Conservation (phyloP, 2,888 invertebrate genomes). For the Spodoptera exigua region DNA sequence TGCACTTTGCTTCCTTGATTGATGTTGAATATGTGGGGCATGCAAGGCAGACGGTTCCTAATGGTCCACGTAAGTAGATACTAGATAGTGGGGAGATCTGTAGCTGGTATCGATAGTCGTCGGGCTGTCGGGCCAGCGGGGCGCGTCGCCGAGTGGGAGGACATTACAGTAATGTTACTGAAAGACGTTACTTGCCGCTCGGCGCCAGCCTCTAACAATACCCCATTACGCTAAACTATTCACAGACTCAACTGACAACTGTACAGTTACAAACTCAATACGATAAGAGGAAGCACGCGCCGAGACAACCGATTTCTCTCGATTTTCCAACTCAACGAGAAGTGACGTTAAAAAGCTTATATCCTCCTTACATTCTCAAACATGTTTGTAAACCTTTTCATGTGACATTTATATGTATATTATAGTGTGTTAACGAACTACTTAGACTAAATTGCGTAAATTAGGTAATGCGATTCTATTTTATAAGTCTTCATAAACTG, state of each 20-base stretch:
- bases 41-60: constrained; percentile 31
- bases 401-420: too few species aligned
- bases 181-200: constrained; percentile 59
- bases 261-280: constrained; percentile 40
- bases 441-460: too few species aligned
- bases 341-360: too few species aligned
- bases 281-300: constrained; percentile 24
- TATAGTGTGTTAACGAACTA: too few species aligned
- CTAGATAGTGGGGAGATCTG: constrained; percentile 31
- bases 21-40: constrained; percentile 43
- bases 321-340: too few species aligned
- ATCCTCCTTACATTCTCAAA: too few species aligned
- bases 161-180: constrained; percentile 69
- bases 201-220: constrained; percentile 71
- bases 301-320: too few species aligned
- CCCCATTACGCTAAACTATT: constrained; percentile 68
- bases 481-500: too few species aligned
- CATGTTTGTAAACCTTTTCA: too few species aligned
- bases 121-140: constrained; percentile 61
- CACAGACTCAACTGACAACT: constrained; percentile 59
- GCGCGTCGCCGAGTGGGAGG: constrained; percentile 64
- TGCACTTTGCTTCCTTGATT: constrained; percentile 35
- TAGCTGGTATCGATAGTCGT: constrained; percentile 51
- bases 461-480: too few species aligned
- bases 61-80: constrained; percentile 31